phyloP scores from a whole-genome alignment of 2,113 vertebrate species.

The Diphyllodes magnificus region DNA sequence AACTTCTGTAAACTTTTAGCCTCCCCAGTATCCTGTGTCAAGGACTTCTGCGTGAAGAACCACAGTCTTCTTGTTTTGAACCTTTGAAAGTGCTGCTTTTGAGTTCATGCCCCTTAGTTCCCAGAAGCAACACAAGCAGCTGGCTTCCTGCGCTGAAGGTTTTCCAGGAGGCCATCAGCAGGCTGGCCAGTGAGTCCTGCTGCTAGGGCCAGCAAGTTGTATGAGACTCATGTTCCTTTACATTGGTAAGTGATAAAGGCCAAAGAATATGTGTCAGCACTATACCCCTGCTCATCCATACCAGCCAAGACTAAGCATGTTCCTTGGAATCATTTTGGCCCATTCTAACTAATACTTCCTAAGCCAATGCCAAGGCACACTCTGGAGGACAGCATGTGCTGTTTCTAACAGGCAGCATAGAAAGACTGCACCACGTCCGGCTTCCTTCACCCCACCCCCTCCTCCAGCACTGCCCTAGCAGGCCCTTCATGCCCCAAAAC shows the following conservation, averaged over 20 bases:
- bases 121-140: background rate
- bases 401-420: background rate
- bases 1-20: background rate
- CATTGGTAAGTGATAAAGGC: background rate
- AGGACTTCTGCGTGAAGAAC: background rate
- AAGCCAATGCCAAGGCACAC: background rate
- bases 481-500: background rate
- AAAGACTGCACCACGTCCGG: rapidly evolving
- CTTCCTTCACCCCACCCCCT: background rate
- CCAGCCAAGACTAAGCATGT: background rate
- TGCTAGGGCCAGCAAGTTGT: too few relatives aligned
- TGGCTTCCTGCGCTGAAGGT: background rate
- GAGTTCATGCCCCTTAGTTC: background rate
- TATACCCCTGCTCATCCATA: background rate
- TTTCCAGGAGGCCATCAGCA: background rate
- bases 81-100: background rate
- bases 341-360: background rate
- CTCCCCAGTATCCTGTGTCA: background rate
- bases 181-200: background rate
- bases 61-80: background rate
- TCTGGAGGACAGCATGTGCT: background rate
- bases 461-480: background rate
- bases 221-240: background rate
- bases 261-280: background rate
- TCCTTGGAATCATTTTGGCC: background rate